Percentiles rank a stretch among this genome's conserved stretches.
Conservation (phyloP, 2,113 vertebrate genomes). For the Caracal caracal region DNA sequence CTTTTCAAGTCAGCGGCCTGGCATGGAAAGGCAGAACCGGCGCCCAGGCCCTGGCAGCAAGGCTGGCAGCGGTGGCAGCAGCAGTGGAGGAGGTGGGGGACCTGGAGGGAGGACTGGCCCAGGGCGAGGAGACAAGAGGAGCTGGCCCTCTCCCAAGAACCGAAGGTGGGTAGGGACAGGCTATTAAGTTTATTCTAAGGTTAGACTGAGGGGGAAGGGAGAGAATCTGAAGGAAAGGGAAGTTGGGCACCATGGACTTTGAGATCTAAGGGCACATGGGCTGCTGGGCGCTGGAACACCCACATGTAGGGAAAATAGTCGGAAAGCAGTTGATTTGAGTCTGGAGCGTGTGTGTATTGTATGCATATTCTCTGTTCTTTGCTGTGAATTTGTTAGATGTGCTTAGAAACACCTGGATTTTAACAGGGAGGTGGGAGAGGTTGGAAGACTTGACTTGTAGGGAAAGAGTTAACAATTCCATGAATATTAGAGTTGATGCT, state of each 20-base stretch:
- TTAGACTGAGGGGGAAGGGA: too few relatives aligned
- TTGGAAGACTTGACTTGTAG: background rate
- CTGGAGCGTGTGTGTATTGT: accelerated
- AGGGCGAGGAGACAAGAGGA: constrained; percentile 87
- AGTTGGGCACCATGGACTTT: background rate
- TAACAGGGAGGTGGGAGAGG: background rate
- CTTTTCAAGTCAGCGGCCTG: constrained; percentile 94
- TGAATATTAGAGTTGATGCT: background rate
- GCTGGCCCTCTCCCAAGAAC: constrained; percentile 95
- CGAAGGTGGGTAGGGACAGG: constrained; percentile 86
- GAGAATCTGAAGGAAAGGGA: accelerated
- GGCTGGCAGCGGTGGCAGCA: constrained; percentile 64
- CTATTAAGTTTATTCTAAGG: background rate
- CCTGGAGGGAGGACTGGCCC: constrained; percentile 76
- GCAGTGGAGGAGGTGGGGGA: constrained; percentile 77
- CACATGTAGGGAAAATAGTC: accelerated
- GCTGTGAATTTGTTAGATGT: background rate
- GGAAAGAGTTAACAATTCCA: background rate
- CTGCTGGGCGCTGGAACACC: accelerated
- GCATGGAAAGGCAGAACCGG: constrained; percentile 94
- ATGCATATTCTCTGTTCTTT: accelerated
- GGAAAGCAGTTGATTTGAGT: too few relatives aligned
- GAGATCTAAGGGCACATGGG: too few relatives aligned
- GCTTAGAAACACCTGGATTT: background rate
- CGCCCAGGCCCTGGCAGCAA: constrained; percentile 87